Percentiles rank a stretch among this genome's conserved stretches.
Conservation (phyloP, 64 coral and sea anemone genomes). For the Pachyseris speciosa region DNA sequence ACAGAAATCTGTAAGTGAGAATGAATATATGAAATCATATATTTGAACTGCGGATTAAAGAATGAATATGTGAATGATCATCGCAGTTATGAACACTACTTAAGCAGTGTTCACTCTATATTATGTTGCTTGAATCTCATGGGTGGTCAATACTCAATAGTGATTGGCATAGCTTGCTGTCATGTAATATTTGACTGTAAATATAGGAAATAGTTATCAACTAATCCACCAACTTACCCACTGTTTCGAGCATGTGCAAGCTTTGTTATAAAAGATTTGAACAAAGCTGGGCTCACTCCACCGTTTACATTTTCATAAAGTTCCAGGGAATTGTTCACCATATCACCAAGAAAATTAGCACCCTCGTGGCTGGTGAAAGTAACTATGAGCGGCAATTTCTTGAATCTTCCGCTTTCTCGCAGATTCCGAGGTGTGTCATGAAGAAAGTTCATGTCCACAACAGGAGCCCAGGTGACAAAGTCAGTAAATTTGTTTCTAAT, state of each 20-base stretch:
- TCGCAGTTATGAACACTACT: too few relatives aligned
- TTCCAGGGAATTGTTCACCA: background rate
- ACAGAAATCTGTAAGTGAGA: too few relatives aligned
- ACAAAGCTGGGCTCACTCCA: background rate
- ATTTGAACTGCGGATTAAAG: too few relatives aligned
- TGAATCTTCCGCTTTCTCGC: background rate
- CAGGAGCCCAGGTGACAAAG: background rate
- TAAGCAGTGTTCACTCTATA: too few relatives aligned
- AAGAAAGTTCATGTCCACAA: background rate
- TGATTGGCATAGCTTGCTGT: too few relatives aligned
- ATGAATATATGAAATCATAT: too few relatives aligned
- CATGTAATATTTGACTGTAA: too few relatives aligned
- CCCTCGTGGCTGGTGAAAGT: background rate
- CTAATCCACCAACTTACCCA: background rate
- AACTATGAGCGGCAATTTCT: background rate
- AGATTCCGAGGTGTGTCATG: background rate
- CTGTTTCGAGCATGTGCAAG: background rate
- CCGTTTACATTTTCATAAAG: background rate
- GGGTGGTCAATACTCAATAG: too few relatives aligned
- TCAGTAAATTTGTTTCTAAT: background rate
- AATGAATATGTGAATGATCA: too few relatives aligned
- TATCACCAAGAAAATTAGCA: background rate
- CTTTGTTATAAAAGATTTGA: background rate
- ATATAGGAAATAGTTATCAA: background rate
- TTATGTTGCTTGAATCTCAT: too few relatives aligned